Evolutionary conservation across 2,113 vertebrate species (phyloP).

Genomic region (Leptodactylus fuscus): DNA sequence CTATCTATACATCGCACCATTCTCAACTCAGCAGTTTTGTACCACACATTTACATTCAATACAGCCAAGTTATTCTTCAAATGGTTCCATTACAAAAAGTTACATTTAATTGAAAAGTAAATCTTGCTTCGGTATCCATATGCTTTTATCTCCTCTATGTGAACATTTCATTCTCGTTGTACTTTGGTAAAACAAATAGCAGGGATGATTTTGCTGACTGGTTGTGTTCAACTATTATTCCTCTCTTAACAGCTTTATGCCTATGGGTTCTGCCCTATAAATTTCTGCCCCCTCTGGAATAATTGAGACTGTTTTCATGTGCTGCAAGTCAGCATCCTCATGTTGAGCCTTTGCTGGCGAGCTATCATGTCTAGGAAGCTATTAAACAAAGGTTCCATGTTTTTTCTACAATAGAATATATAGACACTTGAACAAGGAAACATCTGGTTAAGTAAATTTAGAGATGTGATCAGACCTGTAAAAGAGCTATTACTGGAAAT

Average conservation of each 20-base stretch:
- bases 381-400: background rate
- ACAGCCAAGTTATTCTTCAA: background rate
- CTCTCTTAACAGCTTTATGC: constrained; percentile 21
- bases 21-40: background rate
- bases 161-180: background rate
- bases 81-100: background rate
- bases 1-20: background rate
- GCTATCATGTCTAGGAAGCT: background rate
- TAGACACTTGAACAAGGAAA: background rate
- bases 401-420: background rate
- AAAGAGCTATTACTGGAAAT: background rate
- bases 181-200: constrained; percentile 46
- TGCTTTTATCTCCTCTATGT: background rate
- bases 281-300: constrained; percentile 30
- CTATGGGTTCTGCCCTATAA: constrained; percentile 1
- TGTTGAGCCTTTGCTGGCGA: background rate
- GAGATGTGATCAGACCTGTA: background rate
- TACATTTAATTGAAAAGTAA: background rate
- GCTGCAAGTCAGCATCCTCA: constrained; percentile 30
- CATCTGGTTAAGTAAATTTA: background rate
- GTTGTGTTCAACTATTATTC: constrained; percentile 14
- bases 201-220: constrained; percentile 35
- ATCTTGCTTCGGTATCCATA: background rate
- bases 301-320: constrained; percentile 37
- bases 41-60: background rate